These are phyloP conservation scores for Malaclemys terrapin DNA, from an alignment of 2,113 vertebrate genomes.

Conservation along the genomic window DNA sequence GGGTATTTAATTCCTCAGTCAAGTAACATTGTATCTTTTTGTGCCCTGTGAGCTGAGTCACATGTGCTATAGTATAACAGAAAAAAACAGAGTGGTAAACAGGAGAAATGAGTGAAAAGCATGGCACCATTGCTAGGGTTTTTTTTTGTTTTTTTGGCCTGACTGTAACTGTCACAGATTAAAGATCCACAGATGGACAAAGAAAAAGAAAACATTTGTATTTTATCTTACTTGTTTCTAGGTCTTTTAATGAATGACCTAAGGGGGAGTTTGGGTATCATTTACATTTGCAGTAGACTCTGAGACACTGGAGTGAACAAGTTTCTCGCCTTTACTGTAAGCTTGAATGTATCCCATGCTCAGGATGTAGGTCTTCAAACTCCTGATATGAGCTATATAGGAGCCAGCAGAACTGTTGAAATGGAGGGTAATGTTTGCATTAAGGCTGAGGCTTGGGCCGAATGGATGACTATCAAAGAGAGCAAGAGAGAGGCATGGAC, in stretches of 20 bases:
- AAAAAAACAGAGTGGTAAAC: neutral
- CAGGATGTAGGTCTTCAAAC: constrained; percentile 4
- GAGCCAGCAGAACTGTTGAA: neutral
- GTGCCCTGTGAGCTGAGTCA: neutral
- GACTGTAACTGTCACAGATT: neutral
- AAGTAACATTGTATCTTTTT: neutral
- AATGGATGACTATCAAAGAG: neutral
- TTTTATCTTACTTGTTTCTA: neutral
- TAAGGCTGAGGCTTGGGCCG: neutral
- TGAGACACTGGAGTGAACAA: neutral
- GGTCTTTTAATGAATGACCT: neutral
- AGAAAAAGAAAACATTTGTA: neutral
- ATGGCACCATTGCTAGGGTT: neutral
- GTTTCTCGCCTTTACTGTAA: constrained; percentile 29
- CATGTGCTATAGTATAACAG: neutral
- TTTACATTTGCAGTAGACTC: neutral
- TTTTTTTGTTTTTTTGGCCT: neutral
- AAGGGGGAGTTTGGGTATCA: constrained; percentile 15
- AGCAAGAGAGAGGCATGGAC: neutral
- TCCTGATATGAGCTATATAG: neutral
- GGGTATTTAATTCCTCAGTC: neutral
- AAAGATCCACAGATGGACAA: neutral
- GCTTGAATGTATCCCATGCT: constrained; percentile 22
- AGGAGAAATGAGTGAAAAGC: neutral
- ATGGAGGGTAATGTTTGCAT: neutral